Base-by-base conservation (phyloP, 2,797 vertebrate genomes). In the Zenarchopterus dispar region DNA sequence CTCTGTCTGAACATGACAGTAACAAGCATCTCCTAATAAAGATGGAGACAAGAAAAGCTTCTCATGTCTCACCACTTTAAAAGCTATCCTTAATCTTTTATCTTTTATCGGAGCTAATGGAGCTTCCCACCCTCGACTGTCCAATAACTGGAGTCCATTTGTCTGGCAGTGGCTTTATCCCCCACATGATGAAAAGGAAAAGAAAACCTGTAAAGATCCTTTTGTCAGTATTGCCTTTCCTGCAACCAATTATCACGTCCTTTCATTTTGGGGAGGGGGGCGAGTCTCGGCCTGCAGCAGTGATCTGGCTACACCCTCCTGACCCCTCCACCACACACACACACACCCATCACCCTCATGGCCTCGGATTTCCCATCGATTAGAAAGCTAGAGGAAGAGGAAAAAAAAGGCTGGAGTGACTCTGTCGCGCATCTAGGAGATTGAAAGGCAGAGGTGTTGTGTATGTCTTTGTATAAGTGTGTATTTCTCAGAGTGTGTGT, bases 311-410 rank as follows among this genome's bases (percentile, higher is more conserved):
- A 41, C 74, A 42, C 55, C 58, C 54, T 50, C 9, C 46, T 46
- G 31, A 7, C 23, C 54, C 51, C 39, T 13, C 10, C 51, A 68
- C 63, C 62, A 49, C 62, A 55, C 56, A 52, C 43, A 41, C 46
- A 16, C 41, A 26, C 41, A 33, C 24, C 52, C 0, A 26, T 42
- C 15, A 13, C 33, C 21, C 11, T 47, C 5, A 10, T 33, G 16
- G 44, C 52, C 75, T 80, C 62, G 0, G 63, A 74, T 86, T 78
- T 84, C 77, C 62, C 39, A 92, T 93, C 61, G 88, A 93, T 93
- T 84, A 82, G 79, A 84, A 77, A 84, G 88, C 63, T 73, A 78
- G 78, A 73, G 51, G 44, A 28, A 53, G 23, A 55, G 69, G 81
- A 82, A 84, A 62, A 82, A 82, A 84, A 62, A 24, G 74, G 53